Evolutionary conservation across 2,797 vertebrate species (phyloP).

Genomic region (Clarias laeviceps): DNA sequence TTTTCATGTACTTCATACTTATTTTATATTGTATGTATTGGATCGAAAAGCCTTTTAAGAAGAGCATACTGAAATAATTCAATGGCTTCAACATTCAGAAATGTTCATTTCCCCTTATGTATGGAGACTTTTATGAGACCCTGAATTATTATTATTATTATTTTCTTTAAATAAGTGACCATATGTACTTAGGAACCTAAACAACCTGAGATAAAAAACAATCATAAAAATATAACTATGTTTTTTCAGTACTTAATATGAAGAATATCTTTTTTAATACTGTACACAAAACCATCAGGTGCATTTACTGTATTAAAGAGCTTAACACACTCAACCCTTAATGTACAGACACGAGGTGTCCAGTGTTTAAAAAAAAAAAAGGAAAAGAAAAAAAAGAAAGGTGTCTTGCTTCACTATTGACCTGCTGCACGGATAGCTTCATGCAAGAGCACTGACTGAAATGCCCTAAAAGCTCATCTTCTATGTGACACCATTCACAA

Average conservation of each 20-base stretch:
- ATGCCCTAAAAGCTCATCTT: neutral
- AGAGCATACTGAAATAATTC: too few relatives aligned
- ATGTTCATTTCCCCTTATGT: too few relatives aligned
- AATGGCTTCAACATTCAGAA: too few relatives aligned
- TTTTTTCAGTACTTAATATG: neutral
- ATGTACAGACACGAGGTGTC: neutral
- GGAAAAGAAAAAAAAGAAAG: neutral
- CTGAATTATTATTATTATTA: too few relatives aligned
- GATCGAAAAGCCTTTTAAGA: too few relatives aligned
- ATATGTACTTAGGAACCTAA: neutral
- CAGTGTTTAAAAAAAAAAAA: neutral
- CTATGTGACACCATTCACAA: constrained; percentile 1
- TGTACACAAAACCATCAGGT: neutral
- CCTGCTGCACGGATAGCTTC: neutral
- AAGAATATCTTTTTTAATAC: neutral
- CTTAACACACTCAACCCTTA: neutral
- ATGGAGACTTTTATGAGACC: too few relatives aligned
- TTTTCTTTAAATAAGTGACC: too few relatives aligned
- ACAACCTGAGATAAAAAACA: neutral
- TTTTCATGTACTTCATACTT: too few relatives aligned
- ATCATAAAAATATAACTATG: neutral
- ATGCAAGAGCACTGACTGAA: neutral
- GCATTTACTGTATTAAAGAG: neutral
- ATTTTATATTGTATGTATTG: too few relatives aligned
- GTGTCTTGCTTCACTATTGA: neutral